A percentile compares a stretch with the other conserved stretches of the same genome.
Evolutionary conservation across 1,140 invertebrate genomes (phyloP).

Genomic region (Drosophila navojoa): DNA sequence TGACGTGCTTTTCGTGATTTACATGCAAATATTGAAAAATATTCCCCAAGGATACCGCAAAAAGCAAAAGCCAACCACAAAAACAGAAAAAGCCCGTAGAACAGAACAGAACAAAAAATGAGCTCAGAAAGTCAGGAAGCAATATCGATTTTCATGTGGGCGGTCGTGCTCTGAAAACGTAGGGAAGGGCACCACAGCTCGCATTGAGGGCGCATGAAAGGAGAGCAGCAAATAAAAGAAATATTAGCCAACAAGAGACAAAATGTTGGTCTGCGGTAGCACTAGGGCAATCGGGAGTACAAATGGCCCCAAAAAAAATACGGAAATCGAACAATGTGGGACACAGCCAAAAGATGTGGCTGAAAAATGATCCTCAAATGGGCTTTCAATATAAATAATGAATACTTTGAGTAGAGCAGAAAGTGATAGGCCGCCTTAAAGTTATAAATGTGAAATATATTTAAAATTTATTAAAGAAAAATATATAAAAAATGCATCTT

Average conservation of each 20-base stretch:
- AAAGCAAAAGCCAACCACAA: conserved; percentile 68
- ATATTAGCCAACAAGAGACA: conserved; percentile 80
- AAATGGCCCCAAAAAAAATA: conserved; percentile 29
- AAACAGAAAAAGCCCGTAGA: conserved; percentile 5
- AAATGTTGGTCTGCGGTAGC: conserved; percentile 59
- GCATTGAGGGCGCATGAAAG: conserved; percentile 19
- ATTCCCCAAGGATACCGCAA: conserved; percentile 81
- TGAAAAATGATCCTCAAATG: conserved; percentile 29
- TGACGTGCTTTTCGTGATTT: conserved; percentile 84
- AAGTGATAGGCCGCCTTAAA: background rate
- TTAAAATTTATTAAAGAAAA: too few relatives aligned
- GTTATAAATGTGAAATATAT: background rate
- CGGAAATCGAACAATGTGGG: background rate
- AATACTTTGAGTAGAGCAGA: background rate
- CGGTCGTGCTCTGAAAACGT: conserved; percentile 7
- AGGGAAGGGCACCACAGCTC: conserved; percentile 23
- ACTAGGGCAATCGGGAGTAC: conserved; percentile 41
- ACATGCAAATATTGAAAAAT: conserved; percentile 83
- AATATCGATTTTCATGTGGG: conserved; percentile 77
- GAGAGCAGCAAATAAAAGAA: conserved; percentile 71
- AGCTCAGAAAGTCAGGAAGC: conserved; percentile 58
- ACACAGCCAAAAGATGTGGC: background rate
- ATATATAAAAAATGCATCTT: too few relatives aligned
- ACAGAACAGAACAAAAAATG: conserved; percentile 29
- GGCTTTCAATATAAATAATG: conserved; percentile 12